Conservation (phyloP, 2,888 invertebrate species). For the Sphaeridia pumilis region DNA sequence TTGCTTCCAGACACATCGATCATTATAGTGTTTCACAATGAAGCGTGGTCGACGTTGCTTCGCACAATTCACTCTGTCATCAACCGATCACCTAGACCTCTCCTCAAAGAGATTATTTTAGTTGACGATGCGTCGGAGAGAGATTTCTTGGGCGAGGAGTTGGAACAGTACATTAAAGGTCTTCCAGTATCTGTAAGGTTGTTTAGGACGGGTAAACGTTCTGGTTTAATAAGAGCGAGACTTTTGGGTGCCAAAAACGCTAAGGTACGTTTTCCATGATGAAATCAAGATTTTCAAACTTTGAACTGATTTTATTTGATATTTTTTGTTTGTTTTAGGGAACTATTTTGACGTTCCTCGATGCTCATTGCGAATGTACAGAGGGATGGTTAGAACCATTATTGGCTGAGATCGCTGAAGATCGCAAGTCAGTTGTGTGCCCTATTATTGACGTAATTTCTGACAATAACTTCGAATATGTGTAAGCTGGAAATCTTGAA, state of each 20-base stretch:
- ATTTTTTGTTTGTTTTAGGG: slow-evolving; percentile 50
- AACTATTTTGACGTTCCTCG: slow-evolving; percentile 87
- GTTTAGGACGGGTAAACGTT: slow-evolving; percentile 79
- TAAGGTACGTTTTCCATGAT: slow-evolving; percentile 20
- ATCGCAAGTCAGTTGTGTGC: slow-evolving; percentile 87
- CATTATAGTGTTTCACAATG: slow-evolving; percentile 98
- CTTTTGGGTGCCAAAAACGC: slow-evolving; percentile 83
- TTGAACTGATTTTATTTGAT: background rate
- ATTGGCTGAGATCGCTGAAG: slow-evolving; percentile 76
- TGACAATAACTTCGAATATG: slow-evolving; percentile 97
- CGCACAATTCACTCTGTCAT: slow-evolving; percentile 76
- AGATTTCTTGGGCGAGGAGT: slow-evolving; percentile 73
- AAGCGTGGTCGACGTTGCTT: slow-evolving; percentile 93
- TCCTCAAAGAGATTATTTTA: slow-evolving; percentile 87
- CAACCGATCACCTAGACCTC: slow-evolving; percentile 74
- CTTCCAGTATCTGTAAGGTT: slow-evolving; percentile 78
- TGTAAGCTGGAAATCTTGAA: slow-evolving; percentile 42
- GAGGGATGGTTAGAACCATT: slow-evolving; percentile 98
- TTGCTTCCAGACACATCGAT: slow-evolving; percentile 86
- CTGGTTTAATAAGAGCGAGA: slow-evolving; percentile 90
- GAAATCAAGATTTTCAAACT: too few relatives aligned
- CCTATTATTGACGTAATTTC: slow-evolving; percentile 99
- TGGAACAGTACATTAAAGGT: slow-evolving; percentile 78
- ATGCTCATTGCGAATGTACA: slow-evolving; percentile 96
- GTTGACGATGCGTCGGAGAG: slow-evolving; percentile 97